These are phyloP conservation scores for Gymnothorax javanicus DNA, from an alignment of 2,797 vertebrate genomes.

Conservation along the genomic window DNA sequence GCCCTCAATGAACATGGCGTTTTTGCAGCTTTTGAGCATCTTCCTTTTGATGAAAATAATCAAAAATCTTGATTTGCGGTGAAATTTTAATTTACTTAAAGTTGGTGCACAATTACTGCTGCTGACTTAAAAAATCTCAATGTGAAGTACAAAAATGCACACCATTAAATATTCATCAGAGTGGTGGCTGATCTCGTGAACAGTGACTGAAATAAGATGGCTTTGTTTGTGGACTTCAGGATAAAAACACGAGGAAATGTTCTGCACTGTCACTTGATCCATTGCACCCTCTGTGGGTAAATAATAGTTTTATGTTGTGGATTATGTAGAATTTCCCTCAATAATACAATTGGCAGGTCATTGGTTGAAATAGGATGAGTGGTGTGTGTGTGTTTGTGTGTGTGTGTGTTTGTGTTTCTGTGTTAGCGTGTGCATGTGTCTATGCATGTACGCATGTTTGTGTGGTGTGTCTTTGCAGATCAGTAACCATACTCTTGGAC, in stretches of 20 bases:
- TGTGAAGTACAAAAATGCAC: background rate
- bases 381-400: background rate
- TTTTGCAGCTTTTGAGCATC: background rate
- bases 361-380: background rate
- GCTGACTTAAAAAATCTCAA: background rate
- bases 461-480: background rate
- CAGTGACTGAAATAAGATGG: background rate
- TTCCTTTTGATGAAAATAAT: background rate
- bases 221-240: background rate
- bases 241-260: background rate
- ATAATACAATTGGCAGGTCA: background rate
- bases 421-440: background rate
- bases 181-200: background rate
- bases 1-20: background rate
- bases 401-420: background rate
- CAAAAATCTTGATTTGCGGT: background rate
- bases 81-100: background rate
- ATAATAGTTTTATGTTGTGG: background rate
- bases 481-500: too few species aligned
- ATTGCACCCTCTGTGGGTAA: background rate
- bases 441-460: background rate
- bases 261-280: background rate
- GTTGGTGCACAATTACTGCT: background rate
- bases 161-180: background rate
- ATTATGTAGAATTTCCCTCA: background rate